Evolutionary conservation across 1,140 invertebrate genomes (phyloP).

Genomic region (Brachionus koreanus): DNA sequence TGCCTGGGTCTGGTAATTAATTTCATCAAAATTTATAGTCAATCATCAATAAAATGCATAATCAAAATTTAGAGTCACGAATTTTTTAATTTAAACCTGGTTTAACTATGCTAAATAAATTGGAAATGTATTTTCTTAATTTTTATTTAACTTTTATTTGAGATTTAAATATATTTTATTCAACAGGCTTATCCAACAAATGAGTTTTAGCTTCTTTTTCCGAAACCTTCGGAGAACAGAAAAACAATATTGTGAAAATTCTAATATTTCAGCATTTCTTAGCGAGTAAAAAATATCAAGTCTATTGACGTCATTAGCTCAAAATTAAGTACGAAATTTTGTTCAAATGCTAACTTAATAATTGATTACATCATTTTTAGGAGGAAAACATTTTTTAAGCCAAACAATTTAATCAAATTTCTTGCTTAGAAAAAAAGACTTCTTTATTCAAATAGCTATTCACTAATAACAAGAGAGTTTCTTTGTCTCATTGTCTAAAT

Average conservation of each 20-base stretch:
- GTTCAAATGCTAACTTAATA: background rate
- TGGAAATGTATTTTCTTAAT: background rate
- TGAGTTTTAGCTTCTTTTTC: background rate
- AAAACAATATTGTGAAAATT: background rate
- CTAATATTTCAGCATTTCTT: background rate
- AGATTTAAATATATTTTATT: background rate
- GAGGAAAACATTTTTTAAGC: background rate
- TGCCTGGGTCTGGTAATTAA: background rate
- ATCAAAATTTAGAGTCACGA: background rate
- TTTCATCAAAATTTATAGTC: background rate
- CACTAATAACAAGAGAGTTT: background rate
- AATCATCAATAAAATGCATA: background rate
- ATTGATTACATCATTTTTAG: background rate
- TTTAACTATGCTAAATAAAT: background rate
- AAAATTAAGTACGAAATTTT: background rate
- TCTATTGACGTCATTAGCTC: background rate
- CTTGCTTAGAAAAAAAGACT: background rate
- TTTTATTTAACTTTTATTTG: background rate
- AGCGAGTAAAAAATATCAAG: background rate
- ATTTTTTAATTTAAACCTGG: background rate
- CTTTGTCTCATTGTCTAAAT: background rate
- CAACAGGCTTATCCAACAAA: background rate
- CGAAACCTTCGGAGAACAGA: background rate
- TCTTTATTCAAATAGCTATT: background rate
- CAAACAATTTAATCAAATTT: background rate